Conservation (phyloP, 2,888 invertebrate species). For the Frankliniella intonsa region DNA sequence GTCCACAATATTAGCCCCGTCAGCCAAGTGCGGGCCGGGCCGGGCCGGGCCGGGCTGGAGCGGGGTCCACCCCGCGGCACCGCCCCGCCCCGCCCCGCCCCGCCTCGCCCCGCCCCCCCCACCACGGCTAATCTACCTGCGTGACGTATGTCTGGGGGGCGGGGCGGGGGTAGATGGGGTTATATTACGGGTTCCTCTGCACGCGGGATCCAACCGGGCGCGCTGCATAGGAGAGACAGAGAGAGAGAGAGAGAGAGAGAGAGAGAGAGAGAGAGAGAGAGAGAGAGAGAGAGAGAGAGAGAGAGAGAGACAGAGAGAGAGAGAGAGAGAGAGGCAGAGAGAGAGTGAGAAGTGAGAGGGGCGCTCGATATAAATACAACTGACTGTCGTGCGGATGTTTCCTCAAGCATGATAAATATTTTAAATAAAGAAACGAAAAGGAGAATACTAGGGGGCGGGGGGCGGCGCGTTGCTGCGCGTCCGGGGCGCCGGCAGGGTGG, state of each 20-base stretch:
- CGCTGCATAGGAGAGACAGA: background rate
- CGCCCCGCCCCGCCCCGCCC: background rate
- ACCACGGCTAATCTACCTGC: background rate
- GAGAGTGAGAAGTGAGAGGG: background rate
- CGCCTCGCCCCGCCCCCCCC: no score
- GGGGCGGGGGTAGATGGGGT: no score
- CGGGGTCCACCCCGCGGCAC: background rate
- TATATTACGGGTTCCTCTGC: no score
- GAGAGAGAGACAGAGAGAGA: background rate
- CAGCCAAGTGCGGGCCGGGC: background rate
- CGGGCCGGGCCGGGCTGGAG: background rate
- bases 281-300: background rate
- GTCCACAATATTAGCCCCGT: constrained; percentile 18
- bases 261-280: background rate
- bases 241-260: background rate
- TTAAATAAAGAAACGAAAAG: no score
- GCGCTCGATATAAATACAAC: background rate
- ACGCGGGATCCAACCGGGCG: background rate
- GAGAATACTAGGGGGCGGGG: no score
- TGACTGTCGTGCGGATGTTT: no score
- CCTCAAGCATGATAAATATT: no score
- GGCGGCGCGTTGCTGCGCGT: no score
- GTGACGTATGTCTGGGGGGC: background rate
- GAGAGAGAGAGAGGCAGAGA: background rate
- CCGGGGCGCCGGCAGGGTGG: no score